These are phyloP conservation scores for Alethe castanea DNA, from an alignment of 2,113 vertebrate species.

Conservation along the genomic window DNA sequence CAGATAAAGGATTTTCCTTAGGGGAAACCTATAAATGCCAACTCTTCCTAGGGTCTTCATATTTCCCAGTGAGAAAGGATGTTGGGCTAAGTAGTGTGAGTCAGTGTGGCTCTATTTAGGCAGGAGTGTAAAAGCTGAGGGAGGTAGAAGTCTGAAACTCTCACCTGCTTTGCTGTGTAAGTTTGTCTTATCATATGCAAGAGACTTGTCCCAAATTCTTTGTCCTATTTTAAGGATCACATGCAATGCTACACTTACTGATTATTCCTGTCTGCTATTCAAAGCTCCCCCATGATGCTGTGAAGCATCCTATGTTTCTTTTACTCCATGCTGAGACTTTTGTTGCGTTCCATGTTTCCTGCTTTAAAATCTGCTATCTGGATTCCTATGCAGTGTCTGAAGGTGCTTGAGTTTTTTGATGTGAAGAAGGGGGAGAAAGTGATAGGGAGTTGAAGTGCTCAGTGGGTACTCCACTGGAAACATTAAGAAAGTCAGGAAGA, in stretches of 20 bases:
- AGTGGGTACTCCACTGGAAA: background rate
- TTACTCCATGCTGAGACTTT: background rate
- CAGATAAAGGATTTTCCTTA: background rate
- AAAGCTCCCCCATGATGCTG: background rate
- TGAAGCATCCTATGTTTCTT: background rate
- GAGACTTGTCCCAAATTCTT: background rate
- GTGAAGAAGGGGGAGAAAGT: background rate
- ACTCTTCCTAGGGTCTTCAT: fast-evolving
- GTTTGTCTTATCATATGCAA: background rate
- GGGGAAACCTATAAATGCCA: background rate
- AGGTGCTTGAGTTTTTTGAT: background rate
- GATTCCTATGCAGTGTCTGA: background rate
- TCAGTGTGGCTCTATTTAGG: background rate
- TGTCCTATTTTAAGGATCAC: background rate
- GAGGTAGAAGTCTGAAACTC: background rate
- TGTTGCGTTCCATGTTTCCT: background rate
- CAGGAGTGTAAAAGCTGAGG: background rate
- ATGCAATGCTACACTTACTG: background rate
- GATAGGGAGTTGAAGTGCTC: background rate
- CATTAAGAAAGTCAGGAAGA: background rate
- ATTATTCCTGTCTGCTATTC: background rate
- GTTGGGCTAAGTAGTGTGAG: background rate
- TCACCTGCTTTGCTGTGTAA: fast-evolving
- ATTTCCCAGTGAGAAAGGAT: background rate
- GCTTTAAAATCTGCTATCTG: background rate